Conservation (phyloP, 2,797 vertebrate genomes). For the Myotis pilosus region DNA sequence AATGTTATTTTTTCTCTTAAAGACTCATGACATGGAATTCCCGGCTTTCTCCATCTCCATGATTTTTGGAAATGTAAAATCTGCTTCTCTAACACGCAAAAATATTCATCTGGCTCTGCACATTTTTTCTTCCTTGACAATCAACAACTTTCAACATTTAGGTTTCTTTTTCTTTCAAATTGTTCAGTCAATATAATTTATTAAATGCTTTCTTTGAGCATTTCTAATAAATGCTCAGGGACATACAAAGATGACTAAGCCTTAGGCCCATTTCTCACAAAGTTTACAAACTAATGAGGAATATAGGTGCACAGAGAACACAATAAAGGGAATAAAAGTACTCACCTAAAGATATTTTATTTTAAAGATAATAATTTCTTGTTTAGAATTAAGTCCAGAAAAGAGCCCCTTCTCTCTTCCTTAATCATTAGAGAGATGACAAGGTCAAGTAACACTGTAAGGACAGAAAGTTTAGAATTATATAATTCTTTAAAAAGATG, state of each 20-base stretch:
- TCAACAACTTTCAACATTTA: not conserved
- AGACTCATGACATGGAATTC: not conserved
- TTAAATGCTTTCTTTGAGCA: not conserved
- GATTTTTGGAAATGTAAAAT: not conserved
- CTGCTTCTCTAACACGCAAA: not conserved
- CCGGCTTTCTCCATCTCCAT: not conserved
- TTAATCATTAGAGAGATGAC: not conserved
- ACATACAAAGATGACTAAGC: not conserved
- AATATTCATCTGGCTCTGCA: not conserved
- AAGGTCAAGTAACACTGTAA: not conserved
- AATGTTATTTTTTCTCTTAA: not conserved
- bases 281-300: not conserved
- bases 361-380: not conserved
- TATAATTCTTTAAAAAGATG: too few species aligned
- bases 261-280: not conserved
- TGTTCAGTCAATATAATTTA: not conserved
- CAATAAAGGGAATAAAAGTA: not conserved
- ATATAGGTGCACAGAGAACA: not conserved
- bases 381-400: not conserved
- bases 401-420: not conserved
- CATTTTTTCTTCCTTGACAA: not conserved
- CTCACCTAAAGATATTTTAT: not conserved
- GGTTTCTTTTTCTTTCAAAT: not conserved
- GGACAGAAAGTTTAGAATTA: not conserved
- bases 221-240: not conserved